Evolutionary conservation across 2,888 invertebrate genomes (phyloP).

Genomic region (Dendrolimus houi): DNA sequence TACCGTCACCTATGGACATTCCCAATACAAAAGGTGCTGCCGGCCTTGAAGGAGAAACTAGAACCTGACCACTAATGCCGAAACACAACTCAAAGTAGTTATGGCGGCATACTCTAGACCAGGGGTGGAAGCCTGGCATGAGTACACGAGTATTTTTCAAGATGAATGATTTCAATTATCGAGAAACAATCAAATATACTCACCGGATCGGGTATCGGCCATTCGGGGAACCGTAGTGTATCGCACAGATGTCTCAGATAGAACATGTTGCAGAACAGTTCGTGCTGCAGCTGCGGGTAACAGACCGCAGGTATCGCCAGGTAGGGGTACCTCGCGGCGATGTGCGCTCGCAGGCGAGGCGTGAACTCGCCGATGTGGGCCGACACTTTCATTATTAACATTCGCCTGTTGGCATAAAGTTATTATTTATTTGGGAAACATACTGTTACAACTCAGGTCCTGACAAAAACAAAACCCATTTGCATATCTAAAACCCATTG

Average conservation of each 20-base stretch:
- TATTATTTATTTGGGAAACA: too few species aligned
- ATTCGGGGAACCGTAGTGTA: slow-evolving; percentile 91
- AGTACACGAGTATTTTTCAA: too few species aligned
- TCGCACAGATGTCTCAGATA: slow-evolving; percentile 98
- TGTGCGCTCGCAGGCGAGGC: slow-evolving; percentile 94
- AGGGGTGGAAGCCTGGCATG: too few species aligned
- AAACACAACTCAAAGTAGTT: too few species aligned
- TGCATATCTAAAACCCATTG: too few species aligned
- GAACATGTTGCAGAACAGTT: slow-evolving; percentile 99
- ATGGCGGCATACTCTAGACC: too few species aligned
- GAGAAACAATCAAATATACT: slow-evolving; percentile 4
- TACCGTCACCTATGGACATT: too few species aligned
- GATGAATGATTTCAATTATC: background rate
- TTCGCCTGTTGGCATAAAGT: slow-evolving; percentile 71
- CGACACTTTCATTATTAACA: slow-evolving; percentile 97
- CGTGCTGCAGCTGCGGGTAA: slow-evolving; percentile 95
- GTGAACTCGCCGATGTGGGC: slow-evolving; percentile 98
- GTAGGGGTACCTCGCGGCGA: slow-evolving; percentile 96
- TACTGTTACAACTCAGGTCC: too few species aligned
- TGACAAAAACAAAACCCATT: too few species aligned
- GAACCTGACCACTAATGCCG: too few species aligned
- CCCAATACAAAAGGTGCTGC: too few species aligned
- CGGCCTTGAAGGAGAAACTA: too few species aligned
- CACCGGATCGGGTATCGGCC: slow-evolving; percentile 88
- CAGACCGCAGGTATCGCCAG: slow-evolving; percentile 94